phyloP scores from a whole-genome alignment of 1,140 invertebrate genomes.

The Formica selysi region DNA sequence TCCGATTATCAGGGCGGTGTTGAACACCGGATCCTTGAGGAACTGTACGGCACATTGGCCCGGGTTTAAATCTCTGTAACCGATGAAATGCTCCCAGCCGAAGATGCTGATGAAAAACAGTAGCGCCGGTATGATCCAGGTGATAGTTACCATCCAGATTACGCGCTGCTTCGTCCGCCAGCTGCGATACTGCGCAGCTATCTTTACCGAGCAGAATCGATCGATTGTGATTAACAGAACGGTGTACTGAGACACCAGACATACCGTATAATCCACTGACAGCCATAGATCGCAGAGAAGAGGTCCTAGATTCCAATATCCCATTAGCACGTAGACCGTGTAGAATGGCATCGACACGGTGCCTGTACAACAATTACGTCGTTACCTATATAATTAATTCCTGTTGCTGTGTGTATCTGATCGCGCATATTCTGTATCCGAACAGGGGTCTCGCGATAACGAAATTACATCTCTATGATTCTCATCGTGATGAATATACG shows the following conservation, averaged over 20 bases:
- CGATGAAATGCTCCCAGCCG: conserved; percentile 99
- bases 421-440: conserved; percentile 12
- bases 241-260: conserved; percentile 99
- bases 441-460: conserved; percentile 4
- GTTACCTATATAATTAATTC: conserved; percentile 35
- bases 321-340: conserved; percentile 97
- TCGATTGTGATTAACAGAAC: conserved; percentile 99
- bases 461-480: conserved; percentile 48
- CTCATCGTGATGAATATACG: conserved; percentile 3
- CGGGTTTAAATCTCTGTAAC: conserved; percentile 94
- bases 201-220: conserved; percentile 99
- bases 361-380: conserved; percentile 88
- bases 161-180: conserved; percentile 98
- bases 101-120: conserved; percentile 99
- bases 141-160: conserved; percentile 97
- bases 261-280: conserved; percentile 99
- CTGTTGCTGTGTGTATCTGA: conserved; percentile 28
- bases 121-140: conserved; percentile 98
- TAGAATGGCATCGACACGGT: conserved; percentile 98
- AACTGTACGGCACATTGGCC: conserved; percentile 99
- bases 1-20: conserved; percentile 98
- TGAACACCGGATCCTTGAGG: conserved; percentile 98
- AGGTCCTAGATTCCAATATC: conserved; percentile 98
- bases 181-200: conserved; percentile 98
- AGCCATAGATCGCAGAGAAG: conserved; percentile 99